Evolutionary conservation across 2,113 vertebrate species (phyloP).

Genomic region (Guaruba guarouba): DNA sequence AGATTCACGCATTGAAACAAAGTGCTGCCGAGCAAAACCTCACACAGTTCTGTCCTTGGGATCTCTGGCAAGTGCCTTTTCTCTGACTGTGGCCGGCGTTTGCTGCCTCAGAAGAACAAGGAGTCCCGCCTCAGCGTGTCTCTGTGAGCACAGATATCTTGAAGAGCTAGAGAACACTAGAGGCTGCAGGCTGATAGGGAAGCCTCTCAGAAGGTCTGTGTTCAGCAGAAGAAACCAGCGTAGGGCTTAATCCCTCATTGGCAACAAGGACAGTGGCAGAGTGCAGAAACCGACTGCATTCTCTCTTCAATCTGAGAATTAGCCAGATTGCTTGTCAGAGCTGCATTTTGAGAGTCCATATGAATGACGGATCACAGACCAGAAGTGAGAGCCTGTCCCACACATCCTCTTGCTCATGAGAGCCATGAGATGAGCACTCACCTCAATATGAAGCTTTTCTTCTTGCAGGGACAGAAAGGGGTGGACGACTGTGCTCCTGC

Average conservation of each 20-base stretch:
- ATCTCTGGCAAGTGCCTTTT: background rate
- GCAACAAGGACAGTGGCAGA: background rate
- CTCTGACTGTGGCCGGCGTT: background rate
- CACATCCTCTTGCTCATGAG: background rate
- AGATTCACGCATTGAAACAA: background rate
- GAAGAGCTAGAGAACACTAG: background rate
- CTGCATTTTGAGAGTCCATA: background rate
- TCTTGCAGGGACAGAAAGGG: background rate
- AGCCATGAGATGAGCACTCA: background rate
- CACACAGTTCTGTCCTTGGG: background rate
- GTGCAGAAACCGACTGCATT: background rate
- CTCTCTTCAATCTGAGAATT: background rate
- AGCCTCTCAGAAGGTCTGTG: background rate
- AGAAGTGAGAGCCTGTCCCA: background rate
- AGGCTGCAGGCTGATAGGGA: background rate
- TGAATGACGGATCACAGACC: background rate
- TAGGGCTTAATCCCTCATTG: background rate
- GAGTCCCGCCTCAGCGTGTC: background rate
- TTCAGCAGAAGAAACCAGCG: background rate
- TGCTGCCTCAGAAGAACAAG: background rate
- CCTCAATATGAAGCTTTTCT: background rate
- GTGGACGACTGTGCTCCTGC: background rate
- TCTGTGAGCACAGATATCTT: background rate
- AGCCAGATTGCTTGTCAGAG: background rate
- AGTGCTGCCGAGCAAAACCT: background rate